phyloP scores from a whole-genome alignment of 2,797 vertebrate species.

The Pseudochaenichthys georgianus region DNA sequence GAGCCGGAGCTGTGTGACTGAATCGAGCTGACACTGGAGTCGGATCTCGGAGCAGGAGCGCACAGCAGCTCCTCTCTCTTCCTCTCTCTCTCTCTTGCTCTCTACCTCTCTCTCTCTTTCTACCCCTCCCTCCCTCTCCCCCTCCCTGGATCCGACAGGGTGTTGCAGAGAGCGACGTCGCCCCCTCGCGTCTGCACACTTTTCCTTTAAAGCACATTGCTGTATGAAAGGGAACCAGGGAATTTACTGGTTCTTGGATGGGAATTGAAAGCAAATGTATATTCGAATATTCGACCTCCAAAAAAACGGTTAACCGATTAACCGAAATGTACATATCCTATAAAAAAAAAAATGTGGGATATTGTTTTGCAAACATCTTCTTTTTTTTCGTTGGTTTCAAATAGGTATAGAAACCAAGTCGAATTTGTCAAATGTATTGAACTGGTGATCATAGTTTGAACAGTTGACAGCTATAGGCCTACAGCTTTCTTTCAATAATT shows the following conservation, averaged over 20 bases:
- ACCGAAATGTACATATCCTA: no score
- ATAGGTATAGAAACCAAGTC: no score
- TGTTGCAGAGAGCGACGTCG: slow-evolving; percentile 79
- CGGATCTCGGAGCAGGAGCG: slow-evolving; percentile 49
- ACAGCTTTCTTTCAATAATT: no score
- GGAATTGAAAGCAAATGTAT: no score
- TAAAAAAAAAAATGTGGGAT: no score
- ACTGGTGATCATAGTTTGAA: no score
- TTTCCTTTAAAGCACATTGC: slow-evolving; percentile 1
- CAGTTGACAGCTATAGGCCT: no score
- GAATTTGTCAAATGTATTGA: no score
- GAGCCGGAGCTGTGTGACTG: slow-evolving; percentile 79
- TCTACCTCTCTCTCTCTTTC: not conserved
- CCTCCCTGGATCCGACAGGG: not conserved
- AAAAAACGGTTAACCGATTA: no score
- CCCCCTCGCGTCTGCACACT: slow-evolving; percentile 76
- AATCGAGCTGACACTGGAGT: slow-evolving; percentile 78
- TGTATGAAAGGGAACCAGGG: not conserved
- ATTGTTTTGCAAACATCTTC: no score
- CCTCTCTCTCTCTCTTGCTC: slow-evolving; percentile 2
- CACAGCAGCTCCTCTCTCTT: slow-evolving; percentile 18
- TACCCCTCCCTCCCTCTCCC: slow-evolving; percentile 13
- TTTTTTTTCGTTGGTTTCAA: no score
- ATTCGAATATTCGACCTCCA: no score
- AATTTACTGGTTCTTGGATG: not conserved